A percentile compares a stretch with the other conserved stretches of the same genome.
Evolutionary conservation across 2,888 invertebrate genomes (phyloP).

Genomic region (Cyrtodaria siliqua): DNA sequence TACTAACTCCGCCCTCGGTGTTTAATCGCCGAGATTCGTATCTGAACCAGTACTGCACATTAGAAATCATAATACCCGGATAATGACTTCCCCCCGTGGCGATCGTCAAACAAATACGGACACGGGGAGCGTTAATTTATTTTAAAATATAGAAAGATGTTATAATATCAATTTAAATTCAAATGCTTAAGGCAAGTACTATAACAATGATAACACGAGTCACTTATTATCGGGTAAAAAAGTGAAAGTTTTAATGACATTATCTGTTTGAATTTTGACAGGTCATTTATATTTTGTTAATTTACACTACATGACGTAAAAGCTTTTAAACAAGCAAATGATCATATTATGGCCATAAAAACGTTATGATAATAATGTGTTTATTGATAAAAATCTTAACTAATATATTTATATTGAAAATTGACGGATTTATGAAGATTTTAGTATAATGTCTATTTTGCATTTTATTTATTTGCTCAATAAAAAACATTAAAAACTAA

Average conservation of each 20-base stretch:
- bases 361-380: no score
- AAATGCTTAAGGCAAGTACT: constrained; percentile 3
- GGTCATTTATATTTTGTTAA: constrained; percentile 15
- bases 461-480: no score
- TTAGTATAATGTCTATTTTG: no score
- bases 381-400: no score
- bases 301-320: constrained; percentile 2
- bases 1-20: constrained; percentile 35
- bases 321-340: no score
- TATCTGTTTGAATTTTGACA: constrained; percentile 3
- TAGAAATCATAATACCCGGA: constrained; percentile 25
- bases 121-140: constrained; percentile 48
- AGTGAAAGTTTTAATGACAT: constrained; percentile 18
- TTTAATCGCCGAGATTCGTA: not conserved
- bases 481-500: no score
- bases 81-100: constrained; percentile 50
- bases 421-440: no score
- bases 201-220: constrained; percentile 11
- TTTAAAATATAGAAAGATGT: constrained; percentile 33
- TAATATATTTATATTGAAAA: no score
- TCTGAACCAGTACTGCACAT: constrained; percentile 20
- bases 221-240: constrained; percentile 8
- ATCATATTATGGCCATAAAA: no score
- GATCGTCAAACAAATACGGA: constrained; percentile 41
- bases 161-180: constrained; percentile 42